phyloP scores from a whole-genome alignment of 2,888 invertebrate genomes.

The Macrophya annulata region DNA sequence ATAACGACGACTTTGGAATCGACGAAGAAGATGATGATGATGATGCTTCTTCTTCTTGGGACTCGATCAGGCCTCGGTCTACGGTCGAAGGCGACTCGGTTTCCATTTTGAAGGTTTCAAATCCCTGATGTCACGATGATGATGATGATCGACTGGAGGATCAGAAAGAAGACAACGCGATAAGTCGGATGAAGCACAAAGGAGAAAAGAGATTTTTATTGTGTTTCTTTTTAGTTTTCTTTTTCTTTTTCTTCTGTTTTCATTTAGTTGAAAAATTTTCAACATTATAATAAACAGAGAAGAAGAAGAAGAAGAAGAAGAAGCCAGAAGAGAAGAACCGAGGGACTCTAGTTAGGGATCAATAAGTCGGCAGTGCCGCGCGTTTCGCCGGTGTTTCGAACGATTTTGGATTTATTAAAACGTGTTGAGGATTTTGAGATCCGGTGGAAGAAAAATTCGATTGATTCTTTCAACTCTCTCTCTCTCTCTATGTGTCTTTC shows the following conservation, averaged over 20 bases:
- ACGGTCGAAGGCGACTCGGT: constrained; percentile 74
- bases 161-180: background rate
- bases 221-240: background rate
- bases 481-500: background rate
- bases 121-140: constrained; percentile 43
- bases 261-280: background rate
- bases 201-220: background rate
- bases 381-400: background rate
- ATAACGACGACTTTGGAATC: background rate
- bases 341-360: constrained; percentile 69
- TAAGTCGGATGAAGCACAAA: background rate
- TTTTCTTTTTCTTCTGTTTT: background rate
- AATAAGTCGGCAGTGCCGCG: constrained; percentile 70
- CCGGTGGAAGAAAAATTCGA: background rate
- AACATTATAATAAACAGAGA: constrained; percentile 16
- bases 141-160: constrained; percentile 19
- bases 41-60: constrained; percentile 65
- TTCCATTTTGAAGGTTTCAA: constrained; percentile 62
- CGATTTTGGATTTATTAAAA: constrained; percentile 21
- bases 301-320: background rate
- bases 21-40: background rate
- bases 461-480: background rate
- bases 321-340: background rate
- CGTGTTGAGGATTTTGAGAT: background rate
- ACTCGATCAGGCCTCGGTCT: constrained; percentile 65